Evolutionary conservation across 2,888 invertebrate genomes (phyloP).

Genomic region (Tuta absoluta): DNA sequence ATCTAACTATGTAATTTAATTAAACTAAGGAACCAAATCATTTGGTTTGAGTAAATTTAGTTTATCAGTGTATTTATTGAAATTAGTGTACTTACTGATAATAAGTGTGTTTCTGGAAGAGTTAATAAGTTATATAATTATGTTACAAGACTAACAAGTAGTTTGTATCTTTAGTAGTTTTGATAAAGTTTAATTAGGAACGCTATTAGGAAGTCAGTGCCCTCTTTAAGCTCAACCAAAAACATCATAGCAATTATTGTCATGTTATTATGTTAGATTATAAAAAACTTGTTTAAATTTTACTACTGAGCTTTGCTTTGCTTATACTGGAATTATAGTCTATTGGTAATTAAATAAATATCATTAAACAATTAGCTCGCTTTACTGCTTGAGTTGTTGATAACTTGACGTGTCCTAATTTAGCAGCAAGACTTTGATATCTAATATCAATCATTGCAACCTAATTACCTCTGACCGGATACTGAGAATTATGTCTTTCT

Average conservation of each 20-base stretch:
- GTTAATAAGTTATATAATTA: not conserved
- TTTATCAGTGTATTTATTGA: not conserved
- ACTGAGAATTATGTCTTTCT: conserved; percentile 2
- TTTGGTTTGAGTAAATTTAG: not conserved
- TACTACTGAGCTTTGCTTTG: too few species aligned
- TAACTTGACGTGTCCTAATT: not conserved
- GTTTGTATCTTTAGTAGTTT: not conserved
- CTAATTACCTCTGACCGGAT: conserved; percentile 10
- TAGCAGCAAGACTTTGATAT: conserved; percentile 8
- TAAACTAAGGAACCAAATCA: not conserved
- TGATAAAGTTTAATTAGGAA: not conserved
- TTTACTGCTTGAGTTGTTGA: not conserved
- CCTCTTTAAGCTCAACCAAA: not conserved
- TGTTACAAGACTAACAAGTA: too few species aligned
- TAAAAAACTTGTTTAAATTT: too few species aligned
- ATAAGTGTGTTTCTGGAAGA: not conserved
- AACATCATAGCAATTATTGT: not conserved
- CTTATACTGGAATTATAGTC: not conserved
- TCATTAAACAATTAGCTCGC: not conserved
- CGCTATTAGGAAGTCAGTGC: not conserved
- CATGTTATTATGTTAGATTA: not conserved
- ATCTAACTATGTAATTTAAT: not conserved
- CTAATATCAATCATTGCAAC: conserved; percentile 7
- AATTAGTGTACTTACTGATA: not conserved
- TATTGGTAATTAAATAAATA: not conserved